Evolutionary conservation across 2,113 vertebrate species (phyloP), one percentile per base, ranked within the genome.

Genomic region (Triplophysa rosa): DNA sequence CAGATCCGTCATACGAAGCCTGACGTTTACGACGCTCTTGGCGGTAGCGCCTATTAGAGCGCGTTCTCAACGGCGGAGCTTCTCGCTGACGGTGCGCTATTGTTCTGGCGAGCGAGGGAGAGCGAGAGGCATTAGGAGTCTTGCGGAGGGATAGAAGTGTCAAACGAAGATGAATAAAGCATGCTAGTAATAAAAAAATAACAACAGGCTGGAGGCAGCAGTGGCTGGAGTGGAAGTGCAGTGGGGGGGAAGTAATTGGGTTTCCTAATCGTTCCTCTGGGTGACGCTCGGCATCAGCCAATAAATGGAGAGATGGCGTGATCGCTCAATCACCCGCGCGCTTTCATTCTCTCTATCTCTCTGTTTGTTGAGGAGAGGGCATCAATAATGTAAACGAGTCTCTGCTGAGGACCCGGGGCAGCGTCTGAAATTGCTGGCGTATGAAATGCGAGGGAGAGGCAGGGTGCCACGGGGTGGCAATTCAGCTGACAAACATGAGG

Each of bases 381-480:
- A 92, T 91, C 90, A 90, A 90, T 93, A 92, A 88, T 90, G 89
- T 88, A 93, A 91, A 92, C 88, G 85, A 89, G 87, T 82, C 89
- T 88, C 85, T 86, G 87, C 80, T 63, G 85, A 82, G 87, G 82
- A 89, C 82, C 78, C 80, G 79, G 83, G 88, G 87, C 86, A 86
- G 86, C 80, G 82, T 81, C 77, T 68, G 72, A 79, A 87, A 88
- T 84, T 84, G 83, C 84, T 87, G 63, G 14, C 16, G 58, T 75
- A 67, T 45, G 83, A 84, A 85, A 84, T 86, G 47, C 6, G 21
- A 45, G 68, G 21, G 21, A 58, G 4, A 71, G 67, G 67, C 61
- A 63, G 68, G 67, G 56, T 29, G 29, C 33, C 12, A 49, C 21
- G 24, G 10, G 68, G 23, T 21, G 12, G 23, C 65, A 10, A 9